Percentiles rank a stretch among this genome's conserved stretches.
Conservation (phyloP, 2,113 vertebrate species). For the Platycercus adscitus region DNA sequence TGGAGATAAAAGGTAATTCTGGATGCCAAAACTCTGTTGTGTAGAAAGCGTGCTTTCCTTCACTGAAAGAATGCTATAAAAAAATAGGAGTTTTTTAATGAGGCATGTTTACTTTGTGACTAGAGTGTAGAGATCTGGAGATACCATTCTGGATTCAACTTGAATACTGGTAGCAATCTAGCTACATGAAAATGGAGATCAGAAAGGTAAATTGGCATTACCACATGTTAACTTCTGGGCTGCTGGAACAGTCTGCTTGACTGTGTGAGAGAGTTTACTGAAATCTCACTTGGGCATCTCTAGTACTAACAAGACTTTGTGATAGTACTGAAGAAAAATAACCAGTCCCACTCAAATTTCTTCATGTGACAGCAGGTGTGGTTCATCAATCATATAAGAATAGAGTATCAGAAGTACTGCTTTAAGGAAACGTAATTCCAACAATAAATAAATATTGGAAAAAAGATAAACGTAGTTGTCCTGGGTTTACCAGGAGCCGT, state of each 20-base stretch:
- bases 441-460: background rate
- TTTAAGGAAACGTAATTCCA: background rate
- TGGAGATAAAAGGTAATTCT: slow-evolving; percentile 43
- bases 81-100: background rate
- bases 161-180: background rate
- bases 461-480: background rate
- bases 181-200: background rate
- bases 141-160: background rate
- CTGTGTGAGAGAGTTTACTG: background rate
- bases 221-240: background rate
- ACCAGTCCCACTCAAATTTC: background rate
- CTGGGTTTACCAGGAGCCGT: no score
- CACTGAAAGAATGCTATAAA: background rate
- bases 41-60: background rate
- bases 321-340: background rate
- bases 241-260: background rate
- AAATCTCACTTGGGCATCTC: background rate
- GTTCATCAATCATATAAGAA: background rate
- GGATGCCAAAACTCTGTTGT: background rate
- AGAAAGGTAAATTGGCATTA: background rate
- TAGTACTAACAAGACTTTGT: background rate
- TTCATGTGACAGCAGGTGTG: background rate
- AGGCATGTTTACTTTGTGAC: background rate
- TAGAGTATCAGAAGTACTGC: background rate
- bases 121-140: background rate